Conservation (phyloP, 2,888 invertebrate species). For the Pseudoips prasinana region DNA sequence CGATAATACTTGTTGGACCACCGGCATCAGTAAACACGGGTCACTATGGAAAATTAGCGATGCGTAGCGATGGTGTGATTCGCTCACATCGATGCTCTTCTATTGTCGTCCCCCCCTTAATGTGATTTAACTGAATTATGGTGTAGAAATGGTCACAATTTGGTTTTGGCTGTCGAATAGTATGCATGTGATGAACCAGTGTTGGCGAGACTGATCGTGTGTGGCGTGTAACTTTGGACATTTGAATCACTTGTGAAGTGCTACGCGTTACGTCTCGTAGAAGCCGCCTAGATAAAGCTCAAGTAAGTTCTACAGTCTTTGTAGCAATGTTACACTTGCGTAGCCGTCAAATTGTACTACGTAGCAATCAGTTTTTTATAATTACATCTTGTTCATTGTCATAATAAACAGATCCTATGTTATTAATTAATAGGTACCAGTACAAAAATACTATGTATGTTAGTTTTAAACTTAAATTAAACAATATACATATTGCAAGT, state of each 20-base stretch:
- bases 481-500: no score
- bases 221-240: slow-evolving; percentile 46
- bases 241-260: slow-evolving; percentile 51
- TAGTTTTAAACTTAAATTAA: no score
- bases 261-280: slow-evolving; percentile 58
- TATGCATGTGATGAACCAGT: slow-evolving; percentile 51
- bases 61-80: slow-evolving; percentile 79
- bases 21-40: slow-evolving; percentile 54
- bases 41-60: slow-evolving; percentile 74
- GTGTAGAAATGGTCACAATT: slow-evolving; percentile 75
- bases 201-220: slow-evolving; percentile 38
- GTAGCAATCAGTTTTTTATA: no score
- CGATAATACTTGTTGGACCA: slow-evolving; percentile 61
- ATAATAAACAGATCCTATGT: no score
- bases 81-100: slow-evolving; percentile 78
- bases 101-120: slow-evolving; percentile 77
- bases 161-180: slow-evolving; percentile 69
- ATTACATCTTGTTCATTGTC: no score
- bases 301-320: slow-evolving; percentile 48
- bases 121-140: slow-evolving; percentile 80
- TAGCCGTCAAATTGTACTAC: not conserved
- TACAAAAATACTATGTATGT: no score
- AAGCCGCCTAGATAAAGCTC: slow-evolving; percentile 48
- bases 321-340: not conserved
- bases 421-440: no score